Base-by-base conservation (phyloP, 2,888 invertebrate species). In the Drosophila pseudotalamancana region DNA sequence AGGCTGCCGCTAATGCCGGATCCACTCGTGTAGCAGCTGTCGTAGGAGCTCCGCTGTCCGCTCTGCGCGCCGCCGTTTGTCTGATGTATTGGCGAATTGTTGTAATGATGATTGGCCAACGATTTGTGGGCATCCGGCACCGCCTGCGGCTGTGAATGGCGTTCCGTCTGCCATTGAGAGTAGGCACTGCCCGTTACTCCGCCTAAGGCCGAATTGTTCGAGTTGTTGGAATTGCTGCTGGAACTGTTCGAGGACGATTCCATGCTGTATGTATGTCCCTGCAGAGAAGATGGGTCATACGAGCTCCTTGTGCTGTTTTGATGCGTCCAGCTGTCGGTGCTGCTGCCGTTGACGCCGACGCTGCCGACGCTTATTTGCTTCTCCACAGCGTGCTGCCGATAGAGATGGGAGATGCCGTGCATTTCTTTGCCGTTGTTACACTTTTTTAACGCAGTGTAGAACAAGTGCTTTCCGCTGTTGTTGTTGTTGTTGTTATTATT, bases 341-440 rank as follows among this genome's bases (percentile, higher is more conserved):
- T 72, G 67, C 57, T 45, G 45, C 45, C 51, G 16, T 46, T 53
- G 43, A 62, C 64, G 11, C 56, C 69, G 14, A 9, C 35, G 27
- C 49, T 37, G 12, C 49, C 49, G 3, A 18, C 49, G 65, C 92
- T 92, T 16, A 92, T 89, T 54, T 93, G 92, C 70, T 91, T 91
- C 60, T 91, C 91, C 48, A 91, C 83, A 67, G 91, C 91, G 72
- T 91, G 91, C 72, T 91, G 91, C 43, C 91, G 90, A 83, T 91
- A 91, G 40, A 91, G 89, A 85, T 91, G 91, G 16, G 91, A 90
- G 64, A 91, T 91, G 61, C 91, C 91, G 57, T 91, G 91, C 91
- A 91, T 91, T 71, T 72, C 56, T 43, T 34, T 57, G 55, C 57
- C 45, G 69, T 68, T 70, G 62, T 59, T 80, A 70, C 68, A 86